Evolutionary conservation across 2,113 vertebrate species (phyloP), one percentile per base, ranked within the genome.

Genomic region (Tyrannus savana): DNA sequence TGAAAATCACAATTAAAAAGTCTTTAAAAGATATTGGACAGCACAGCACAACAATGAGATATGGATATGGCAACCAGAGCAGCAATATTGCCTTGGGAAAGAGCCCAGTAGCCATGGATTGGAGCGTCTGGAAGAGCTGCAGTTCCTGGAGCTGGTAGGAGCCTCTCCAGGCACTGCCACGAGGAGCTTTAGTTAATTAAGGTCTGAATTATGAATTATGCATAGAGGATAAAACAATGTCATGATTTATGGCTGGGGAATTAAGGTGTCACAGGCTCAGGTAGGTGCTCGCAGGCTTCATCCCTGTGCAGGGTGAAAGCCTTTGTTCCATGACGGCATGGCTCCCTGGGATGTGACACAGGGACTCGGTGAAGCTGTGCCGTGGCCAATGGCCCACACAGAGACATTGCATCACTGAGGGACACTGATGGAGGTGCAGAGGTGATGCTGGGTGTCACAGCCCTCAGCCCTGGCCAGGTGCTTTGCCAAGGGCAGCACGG

Each of bases 301-400:
- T 1, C 21, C 59, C 80, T 24, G 46, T 31, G 58, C 25, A 5
- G 1, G 2, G 5, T 10, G n/a, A 37, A 39, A 49, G 9, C 21
- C 18, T 39, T 30, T 9, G 33, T 50, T 73, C 53, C 0, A 0
- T 0, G 1, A 2, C 0, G 19, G 44, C 55, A 15, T 1, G 11
- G 21, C n/a, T 89, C 21, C 3, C n/a, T 2, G 42, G 46, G 60
- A 6, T 31, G 59, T 41, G 49, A 33, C 17, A 5, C 12, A 4
- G 31, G 35, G 23, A 6, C n/a, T 6, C 37, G 33, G 60, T 18
- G 4, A 14, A 23, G 53, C 68, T 0, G 0, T 8, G 12, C 46
- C 25, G 30, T 21, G 44, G 5, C 19, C 5, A 1, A 2, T 6
- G 10, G 4, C 59, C 4, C 35, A 2, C 4, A 2, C 8, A 8